Evolutionary conservation across 2,888 invertebrate genomes (phyloP).

Genomic region (Rhingia campestris): DNA sequence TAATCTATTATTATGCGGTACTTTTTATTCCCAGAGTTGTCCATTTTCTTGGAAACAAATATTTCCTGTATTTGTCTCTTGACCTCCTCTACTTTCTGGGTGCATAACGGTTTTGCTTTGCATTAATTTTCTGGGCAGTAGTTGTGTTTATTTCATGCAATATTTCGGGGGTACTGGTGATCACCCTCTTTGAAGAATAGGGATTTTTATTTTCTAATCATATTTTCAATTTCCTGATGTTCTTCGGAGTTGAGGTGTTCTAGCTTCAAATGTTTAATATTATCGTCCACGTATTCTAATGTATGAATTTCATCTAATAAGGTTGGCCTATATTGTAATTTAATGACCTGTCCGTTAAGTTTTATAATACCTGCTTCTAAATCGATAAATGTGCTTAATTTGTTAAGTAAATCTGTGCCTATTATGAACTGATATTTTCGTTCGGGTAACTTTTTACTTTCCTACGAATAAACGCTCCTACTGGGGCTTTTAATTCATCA

Average conservation of each 20-base stretch:
- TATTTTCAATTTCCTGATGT: constrained; percentile 37
- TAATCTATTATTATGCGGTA: constrained; percentile 65
- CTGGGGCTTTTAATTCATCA: constrained; percentile 39
- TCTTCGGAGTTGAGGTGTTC: constrained; percentile 57
- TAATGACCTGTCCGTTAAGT: too few relatives aligned
- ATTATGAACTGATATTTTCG: constrained; percentile 47
- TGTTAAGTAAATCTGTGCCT: constrained; percentile 31
- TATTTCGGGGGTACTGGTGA: constrained; percentile 49
- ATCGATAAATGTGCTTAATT: constrained; percentile 19
- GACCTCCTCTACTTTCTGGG: constrained; percentile 20
- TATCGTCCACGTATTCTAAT: constrained; percentile 34
- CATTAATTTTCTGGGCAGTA: constrained; percentile 19
- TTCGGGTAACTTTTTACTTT: constrained; percentile 38
- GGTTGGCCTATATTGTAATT: too few relatives aligned
- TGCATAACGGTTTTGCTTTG: constrained; percentile 11
- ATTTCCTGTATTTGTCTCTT: constrained; percentile 19
- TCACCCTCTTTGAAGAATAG: constrained; percentile 59
- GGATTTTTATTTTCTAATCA: constrained; percentile 34
- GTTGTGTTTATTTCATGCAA: constrained; percentile 40
- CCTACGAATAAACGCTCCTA: constrained; percentile 32
- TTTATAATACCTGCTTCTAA: constrained; percentile 22
- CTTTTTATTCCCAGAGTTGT: constrained; percentile 50
- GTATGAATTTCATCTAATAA: constrained; percentile 38
- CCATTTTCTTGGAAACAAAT: constrained; percentile 43
- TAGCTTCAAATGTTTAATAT: constrained; percentile 39